Percentiles rank a stretch among this genome's conserved stretches.
These are phyloP conservation scores for Pseudomyrmex cubaensis DNA, from an alignment of 1,140 invertebrate genomes.

Conservation along the genomic window DNA sequence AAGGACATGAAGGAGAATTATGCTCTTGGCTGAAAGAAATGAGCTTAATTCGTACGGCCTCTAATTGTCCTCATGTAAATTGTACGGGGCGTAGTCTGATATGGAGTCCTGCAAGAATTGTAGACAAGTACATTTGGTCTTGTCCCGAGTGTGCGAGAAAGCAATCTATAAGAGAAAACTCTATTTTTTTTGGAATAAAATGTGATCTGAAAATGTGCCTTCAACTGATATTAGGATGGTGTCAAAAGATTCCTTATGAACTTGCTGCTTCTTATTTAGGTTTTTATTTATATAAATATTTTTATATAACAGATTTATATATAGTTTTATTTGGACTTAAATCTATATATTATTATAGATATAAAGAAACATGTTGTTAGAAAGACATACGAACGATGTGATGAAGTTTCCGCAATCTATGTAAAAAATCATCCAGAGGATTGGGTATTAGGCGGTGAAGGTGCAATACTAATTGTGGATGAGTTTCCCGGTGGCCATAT, in stretches of 20 bases:
- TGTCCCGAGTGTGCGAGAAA: conserved; percentile 81
- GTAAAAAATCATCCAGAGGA: conserved; percentile 81
- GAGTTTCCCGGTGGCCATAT: conserved; percentile 85
- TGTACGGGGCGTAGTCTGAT: conserved; percentile 81
- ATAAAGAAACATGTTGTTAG: conserved; percentile 83
- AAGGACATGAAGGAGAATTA: conserved; percentile 85
- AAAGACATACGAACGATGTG: conserved; percentile 83
- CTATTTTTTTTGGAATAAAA: conserved; percentile 84
- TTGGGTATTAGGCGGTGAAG: conserved; percentile 82
- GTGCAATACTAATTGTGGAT: conserved; percentile 83
- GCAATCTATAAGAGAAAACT: conserved; percentile 83
- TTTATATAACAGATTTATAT: neutral
- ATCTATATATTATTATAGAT: conserved; percentile 73
- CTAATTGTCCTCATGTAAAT: conserved; percentile 77
- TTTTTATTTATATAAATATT: conserved; percentile 61
- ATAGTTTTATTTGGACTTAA: conserved; percentile 18
- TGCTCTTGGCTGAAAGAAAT: conserved; percentile 84
- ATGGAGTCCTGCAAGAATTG: conserved; percentile 83
- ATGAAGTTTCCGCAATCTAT: conserved; percentile 81
- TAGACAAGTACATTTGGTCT: conserved; percentile 85
- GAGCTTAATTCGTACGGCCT: conserved; percentile 81
- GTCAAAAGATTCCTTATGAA: conserved; percentile 81
- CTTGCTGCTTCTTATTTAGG: conserved; percentile 78
- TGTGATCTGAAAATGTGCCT: conserved; percentile 84
- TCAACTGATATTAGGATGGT: conserved; percentile 85